Conservation (phyloP, 2,113 vertebrate species). For the Lycaon pictus region DNA sequence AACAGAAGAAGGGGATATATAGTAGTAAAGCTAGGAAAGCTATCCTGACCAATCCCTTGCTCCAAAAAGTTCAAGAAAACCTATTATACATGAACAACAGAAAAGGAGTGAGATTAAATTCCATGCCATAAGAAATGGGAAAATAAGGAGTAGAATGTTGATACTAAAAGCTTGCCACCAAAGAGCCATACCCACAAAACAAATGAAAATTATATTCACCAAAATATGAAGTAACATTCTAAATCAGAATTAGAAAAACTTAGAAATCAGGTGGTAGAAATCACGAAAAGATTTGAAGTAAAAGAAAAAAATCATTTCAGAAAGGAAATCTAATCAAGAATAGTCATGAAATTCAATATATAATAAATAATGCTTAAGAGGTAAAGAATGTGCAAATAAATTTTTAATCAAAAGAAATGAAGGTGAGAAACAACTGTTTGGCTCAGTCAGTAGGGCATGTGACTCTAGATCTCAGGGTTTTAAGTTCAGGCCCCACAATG, state of each 20-base stretch:
- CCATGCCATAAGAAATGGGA: not conserved
- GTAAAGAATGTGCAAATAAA: not conserved
- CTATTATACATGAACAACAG: not conserved
- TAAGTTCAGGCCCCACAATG: not conserved
- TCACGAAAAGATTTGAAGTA: slow-evolving; percentile 11
- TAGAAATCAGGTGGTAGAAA: not conserved
- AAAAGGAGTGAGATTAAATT: not conserved
- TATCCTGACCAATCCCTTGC: not conserved
- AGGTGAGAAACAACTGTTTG: not conserved
- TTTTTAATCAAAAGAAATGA: slow-evolving; percentile 32
- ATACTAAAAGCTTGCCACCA: not conserved
- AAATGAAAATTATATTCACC: not conserved
- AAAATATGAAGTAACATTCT: not conserved
- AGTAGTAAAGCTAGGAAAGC: not conserved
- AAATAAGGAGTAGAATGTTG: not conserved
- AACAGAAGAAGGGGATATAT: not conserved
- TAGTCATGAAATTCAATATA: not conserved
- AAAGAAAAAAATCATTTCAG: slow-evolving; percentile 34
- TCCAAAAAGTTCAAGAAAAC: slow-evolving; percentile 5
- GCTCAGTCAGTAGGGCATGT: not conserved
- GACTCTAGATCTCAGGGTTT: not conserved
- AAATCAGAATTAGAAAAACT: slow-evolving; percentile 30
- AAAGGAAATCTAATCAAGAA: slow-evolving; percentile 14
- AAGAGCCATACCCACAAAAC: not conserved
- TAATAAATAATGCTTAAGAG: not conserved